Base-by-base conservation (phyloP, 2,888 invertebrate species). In the Drosophila tripunctata region DNA sequence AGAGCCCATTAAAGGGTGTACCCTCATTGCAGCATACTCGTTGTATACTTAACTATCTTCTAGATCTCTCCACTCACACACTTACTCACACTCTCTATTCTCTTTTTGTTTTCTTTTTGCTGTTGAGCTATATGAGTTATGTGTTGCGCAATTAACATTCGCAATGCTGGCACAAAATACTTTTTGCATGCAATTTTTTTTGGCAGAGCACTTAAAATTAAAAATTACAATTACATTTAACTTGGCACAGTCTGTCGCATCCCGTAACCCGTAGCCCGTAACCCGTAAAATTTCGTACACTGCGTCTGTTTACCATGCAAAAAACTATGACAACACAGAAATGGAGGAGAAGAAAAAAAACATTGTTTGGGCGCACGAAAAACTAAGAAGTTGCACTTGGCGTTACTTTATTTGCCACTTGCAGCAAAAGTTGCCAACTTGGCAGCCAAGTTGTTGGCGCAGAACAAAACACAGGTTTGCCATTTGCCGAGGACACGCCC, bases 221-320 rank as follows among this genome's bases (percentile, higher is more conserved):
- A 81, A 83, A 83, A 83, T 82, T 84, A 82, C 84, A 83, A 84
- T 84, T 83, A 82, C 82, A 82, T 81, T 84, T 79, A 63, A 75
- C 71, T 83, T 83, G 82, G 82, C 82, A 79, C 24, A 55, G 24
- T 19, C 35, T 35, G 27, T 8, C 22, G 17, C 24, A 30, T n/a
- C n/a, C n/a, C 10, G 10, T 27, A 27, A 10, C 10, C 27, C 10
- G 27, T 27, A 8, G 33, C 35, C 33, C 43, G 17, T 35, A 31
- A 24, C 40, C 45, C 61, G 66, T 54, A 68, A 52, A 50, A 72
- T 70, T 78, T 58, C 62, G n/a, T 61, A 50, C 58, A 64, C 55
- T 81, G 63, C 82, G 76, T 68, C 79, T 74, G 71, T 74, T 70
- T 74, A 67, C 75, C 62, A 22, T 38, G 8, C 22, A 21, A 51